Evolutionary conservation across 2,113 vertebrate species (phyloP).

Genomic region (Eclectus roratus): DNA sequence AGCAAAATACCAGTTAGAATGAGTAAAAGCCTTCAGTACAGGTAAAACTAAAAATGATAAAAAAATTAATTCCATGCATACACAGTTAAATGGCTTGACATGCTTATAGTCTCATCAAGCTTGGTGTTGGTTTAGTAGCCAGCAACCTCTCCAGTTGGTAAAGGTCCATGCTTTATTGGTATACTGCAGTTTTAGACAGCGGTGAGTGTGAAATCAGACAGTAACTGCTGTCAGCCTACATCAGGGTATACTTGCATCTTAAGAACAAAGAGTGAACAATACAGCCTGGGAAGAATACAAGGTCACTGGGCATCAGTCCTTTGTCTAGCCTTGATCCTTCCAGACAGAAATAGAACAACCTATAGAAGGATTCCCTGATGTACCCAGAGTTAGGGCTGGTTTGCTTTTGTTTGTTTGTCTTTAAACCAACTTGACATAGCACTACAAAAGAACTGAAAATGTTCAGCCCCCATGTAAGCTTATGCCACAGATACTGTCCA

Average conservation of each 20-base stretch:
- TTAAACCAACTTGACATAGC: not conserved
- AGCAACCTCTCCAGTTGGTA: constrained; percentile 13
- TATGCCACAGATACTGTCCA: constrained; percentile 67
- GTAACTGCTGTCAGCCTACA: constrained; percentile 65
- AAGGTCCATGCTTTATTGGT: constrained; percentile 65
- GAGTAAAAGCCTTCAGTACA: constrained; percentile 70
- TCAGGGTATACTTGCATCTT: not conserved
- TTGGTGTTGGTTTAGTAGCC: constrained; percentile 61
- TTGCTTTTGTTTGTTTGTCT: not conserved
- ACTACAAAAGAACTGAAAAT: not conserved
- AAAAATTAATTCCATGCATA: constrained; percentile 73
- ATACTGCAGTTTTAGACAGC: constrained; percentile 13
- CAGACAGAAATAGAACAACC: constrained; percentile 3
- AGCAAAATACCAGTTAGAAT: constrained; percentile 76
- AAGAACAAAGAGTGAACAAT: constrained; percentile 27
- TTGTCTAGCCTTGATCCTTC: constrained; percentile 14
- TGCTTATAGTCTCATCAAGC: constrained; percentile 66
- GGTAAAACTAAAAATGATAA: constrained; percentile 58
- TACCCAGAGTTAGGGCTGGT: not conserved
- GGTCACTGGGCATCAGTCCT: constrained; percentile 27
- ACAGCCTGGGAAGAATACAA: not conserved
- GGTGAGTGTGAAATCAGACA: constrained; percentile 60
- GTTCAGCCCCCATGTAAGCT: constrained; percentile 28
- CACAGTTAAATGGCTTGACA: constrained; percentile 69
- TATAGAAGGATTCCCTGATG: not conserved